Base-by-base conservation (phyloP, 2,888 invertebrate species). In the Ephialtes manifestator region DNA sequence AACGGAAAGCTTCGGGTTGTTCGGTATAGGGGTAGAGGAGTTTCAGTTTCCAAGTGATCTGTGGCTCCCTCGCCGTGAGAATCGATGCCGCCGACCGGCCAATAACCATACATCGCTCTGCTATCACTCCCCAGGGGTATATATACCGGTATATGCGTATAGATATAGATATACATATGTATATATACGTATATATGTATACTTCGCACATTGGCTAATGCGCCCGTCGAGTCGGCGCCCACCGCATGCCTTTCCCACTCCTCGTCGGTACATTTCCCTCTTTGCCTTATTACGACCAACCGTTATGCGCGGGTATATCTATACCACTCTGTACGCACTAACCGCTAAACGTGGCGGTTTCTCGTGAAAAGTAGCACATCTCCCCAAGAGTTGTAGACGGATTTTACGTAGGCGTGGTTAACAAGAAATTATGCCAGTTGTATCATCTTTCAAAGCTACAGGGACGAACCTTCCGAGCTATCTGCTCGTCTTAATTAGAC, bases 41-140 rank as follows among this genome's bases (percentile, higher is more conserved):
- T 93, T 93, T 93, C 92, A 92, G 93, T 93, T 93, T 92, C 89
- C 91, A 90, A 91, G 93, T 93, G 93, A 93, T 93, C 93, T 93
- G 93, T 93, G 92, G 93, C 92, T 93, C 93, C 93, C 93, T 93
- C 89, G 93, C 89, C 91, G 92, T 92, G 93, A 93, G 93, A 94
- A 94, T 94, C 93, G 94, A 94, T 94, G 93, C 93, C 91, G 91
- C 91, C 93, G 91, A 92, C 92, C 92, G 92, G 91, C 94, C 93
- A 94, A 94, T 94, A 94, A 94, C 94, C 93, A 93, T 93, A 93
- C 93, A 93, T 93, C 92, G 90, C 91, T 91, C 89, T 89, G 89
- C 92, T 92, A 93, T 93, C 92, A 93, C 93, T 93, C 93, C 93
- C 93, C 86, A 82, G 93, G 92, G 93, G 84, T 90, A 87, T 90